Percentiles rank a stretch among this genome's conserved stretches.
phyloP scores from a whole-genome alignment of 2,113 vertebrate species.

The Hucho hucho region DNA sequence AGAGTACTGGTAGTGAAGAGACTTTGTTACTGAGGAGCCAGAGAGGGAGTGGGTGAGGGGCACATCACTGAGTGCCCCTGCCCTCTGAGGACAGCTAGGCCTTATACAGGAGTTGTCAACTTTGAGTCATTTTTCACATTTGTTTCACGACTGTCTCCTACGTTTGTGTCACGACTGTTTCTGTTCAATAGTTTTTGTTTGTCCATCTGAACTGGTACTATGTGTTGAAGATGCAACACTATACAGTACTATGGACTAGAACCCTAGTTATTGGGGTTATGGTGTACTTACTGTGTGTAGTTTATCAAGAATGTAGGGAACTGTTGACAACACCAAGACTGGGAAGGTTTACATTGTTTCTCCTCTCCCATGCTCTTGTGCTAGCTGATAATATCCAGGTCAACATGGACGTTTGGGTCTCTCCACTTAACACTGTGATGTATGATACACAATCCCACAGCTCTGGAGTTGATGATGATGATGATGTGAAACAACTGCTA shows the following conservation, averaged over 20 bases:
- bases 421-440: slow-evolving; percentile 12
- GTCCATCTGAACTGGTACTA: slow-evolving; percentile 57
- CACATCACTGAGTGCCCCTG: too few relatives aligned
- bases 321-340: slow-evolving; percentile 37
- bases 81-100: too few relatives aligned
- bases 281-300: slow-evolving; percentile 31
- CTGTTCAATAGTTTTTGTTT: slow-evolving; percentile 62
- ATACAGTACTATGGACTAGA: slow-evolving; percentile 46
- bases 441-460: slow-evolving; percentile 12
- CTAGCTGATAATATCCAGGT: slow-evolving; percentile 20
- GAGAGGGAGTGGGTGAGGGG: slow-evolving; percentile 14
- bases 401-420: slow-evolving; percentile 17
- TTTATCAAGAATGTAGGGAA: slow-evolving; percentile 46
- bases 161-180: slow-evolving; percentile 52
- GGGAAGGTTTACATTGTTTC: slow-evolving; percentile 18
- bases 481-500: slow-evolving; percentile 38
- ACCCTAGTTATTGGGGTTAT: slow-evolving; percentile 48
- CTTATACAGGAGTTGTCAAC: slow-evolving; percentile 27
- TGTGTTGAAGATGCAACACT: slow-evolving; percentile 43
- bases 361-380: slow-evolving; percentile 26
- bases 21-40: slow-evolving; percentile 43
- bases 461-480: not conserved
- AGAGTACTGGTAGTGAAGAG: slow-evolving; percentile 64
- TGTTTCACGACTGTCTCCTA: slow-evolving; percentile 52
- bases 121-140: slow-evolving; percentile 43